Evolutionary conservation across 2,888 invertebrate genomes (phyloP).

Genomic region (Melanophora roralis): DNA sequence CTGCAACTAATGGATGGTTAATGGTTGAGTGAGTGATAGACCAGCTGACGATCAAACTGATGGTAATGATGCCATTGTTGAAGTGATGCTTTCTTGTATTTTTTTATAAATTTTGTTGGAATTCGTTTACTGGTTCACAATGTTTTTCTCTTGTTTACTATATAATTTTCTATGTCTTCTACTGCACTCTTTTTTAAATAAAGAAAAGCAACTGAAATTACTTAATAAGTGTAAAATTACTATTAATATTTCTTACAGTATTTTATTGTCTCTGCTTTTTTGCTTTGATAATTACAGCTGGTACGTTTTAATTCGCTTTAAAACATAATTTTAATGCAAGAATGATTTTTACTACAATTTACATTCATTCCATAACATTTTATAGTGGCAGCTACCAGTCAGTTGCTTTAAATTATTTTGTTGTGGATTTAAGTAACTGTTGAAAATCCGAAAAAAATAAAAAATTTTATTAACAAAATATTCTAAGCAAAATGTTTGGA

Average conservation of each 20-base stretch:
- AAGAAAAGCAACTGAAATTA: constrained; percentile 44
- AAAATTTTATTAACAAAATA: not conserved
- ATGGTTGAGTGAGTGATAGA: not conserved
- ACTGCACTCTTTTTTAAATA: constrained; percentile 13
- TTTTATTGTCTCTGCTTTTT: constrained; percentile 17
- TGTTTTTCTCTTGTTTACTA: constrained; percentile 25
- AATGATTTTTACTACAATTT: constrained; percentile 51
- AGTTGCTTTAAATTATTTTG: constrained; percentile 23
- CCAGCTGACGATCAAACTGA: not conserved
- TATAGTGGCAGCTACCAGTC: constrained; percentile 11
- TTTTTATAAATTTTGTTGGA: not conserved
- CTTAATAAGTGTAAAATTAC: constrained; percentile 59
- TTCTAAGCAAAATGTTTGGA: not conserved
- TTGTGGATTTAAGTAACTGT: not conserved
- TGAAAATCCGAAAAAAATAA: not conserved
- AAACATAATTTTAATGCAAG: constrained; percentile 54
- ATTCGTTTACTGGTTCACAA: constrained; percentile 31
- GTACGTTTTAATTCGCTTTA: constrained; percentile 9
- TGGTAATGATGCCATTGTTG: not conserved
- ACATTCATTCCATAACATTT: constrained; percentile 14
- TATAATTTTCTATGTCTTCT: constrained; percentile 17
- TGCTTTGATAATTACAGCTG: constrained; percentile 44
- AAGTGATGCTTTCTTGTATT: not conserved
- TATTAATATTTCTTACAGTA: constrained; percentile 23
- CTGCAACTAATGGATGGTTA: not conserved